A percentile compares a stretch with the other conserved stretches of the same genome.
Evolutionary conservation across 2,888 invertebrate species (phyloP).

Genomic region (Leptura quadrifasciata): DNA sequence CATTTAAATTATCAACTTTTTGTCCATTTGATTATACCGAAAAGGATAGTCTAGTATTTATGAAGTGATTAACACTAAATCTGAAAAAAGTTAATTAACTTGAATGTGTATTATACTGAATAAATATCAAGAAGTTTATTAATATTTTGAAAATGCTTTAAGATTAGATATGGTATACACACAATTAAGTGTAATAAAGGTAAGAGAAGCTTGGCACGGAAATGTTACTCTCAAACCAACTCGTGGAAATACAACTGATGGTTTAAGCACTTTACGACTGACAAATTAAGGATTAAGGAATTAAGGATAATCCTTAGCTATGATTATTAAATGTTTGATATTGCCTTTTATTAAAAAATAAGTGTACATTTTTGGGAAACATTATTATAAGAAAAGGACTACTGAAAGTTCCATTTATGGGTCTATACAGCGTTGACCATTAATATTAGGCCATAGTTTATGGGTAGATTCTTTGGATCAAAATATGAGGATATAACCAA

Average conservation of each 20-base stretch:
- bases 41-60: slow-evolving; percentile 34
- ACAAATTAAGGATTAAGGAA: no score
- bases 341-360: no score
- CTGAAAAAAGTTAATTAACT: slow-evolving; percentile 36
- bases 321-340: no score
- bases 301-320: no score
- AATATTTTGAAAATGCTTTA: slow-evolving; percentile 31
- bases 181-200: slow-evolving; percentile 23
- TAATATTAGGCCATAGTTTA: no score
- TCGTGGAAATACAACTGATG: background rate
- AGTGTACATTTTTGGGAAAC: no score
- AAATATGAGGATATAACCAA: no score
- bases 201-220: background rate
- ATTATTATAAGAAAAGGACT: no score
- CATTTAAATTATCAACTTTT: slow-evolving; percentile 27
- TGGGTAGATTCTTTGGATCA: no score
- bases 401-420: no score
- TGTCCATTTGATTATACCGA: slow-evolving; percentile 9
- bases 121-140: slow-evolving; percentile 21
- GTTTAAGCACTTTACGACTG: no score
- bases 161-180: slow-evolving; percentile 32
- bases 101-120: slow-evolving; percentile 17
- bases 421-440: no score
- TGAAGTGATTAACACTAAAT: slow-evolving; percentile 31
- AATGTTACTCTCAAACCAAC: background rate